Evolutionary conservation across 1,140 invertebrate species (phyloP).

Genomic region (Epicauta chinensis): DNA sequence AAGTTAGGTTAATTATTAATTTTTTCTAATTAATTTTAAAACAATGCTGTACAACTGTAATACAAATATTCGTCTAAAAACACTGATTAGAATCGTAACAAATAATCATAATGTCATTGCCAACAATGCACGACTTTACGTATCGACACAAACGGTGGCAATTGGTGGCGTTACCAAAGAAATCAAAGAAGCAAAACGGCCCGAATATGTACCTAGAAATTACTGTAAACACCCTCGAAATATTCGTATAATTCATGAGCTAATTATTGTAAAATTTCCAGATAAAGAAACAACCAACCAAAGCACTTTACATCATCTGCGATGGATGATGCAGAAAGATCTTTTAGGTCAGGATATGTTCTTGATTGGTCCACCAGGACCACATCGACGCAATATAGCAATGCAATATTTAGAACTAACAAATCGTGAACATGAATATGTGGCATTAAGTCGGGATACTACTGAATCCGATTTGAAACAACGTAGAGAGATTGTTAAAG

Average conservation of each 20-base stretch:
- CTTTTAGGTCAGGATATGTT: slow-evolving; percentile 91
- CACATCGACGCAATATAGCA: slow-evolving; percentile 63
- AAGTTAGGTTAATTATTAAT: not conserved
- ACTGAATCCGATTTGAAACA: slow-evolving; percentile 97
- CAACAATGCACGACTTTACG: slow-evolving; percentile 42
- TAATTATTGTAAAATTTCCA: slow-evolving; percentile 9
- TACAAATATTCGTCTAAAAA: slow-evolving; percentile 20
- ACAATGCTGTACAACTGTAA: slow-evolving; percentile 18
- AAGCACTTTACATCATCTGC: slow-evolving; percentile 70
- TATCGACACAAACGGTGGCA: slow-evolving; percentile 51
- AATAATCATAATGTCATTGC: slow-evolving; percentile 9
- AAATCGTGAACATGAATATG: slow-evolving; percentile 85
- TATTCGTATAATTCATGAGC: too few relatives aligned
- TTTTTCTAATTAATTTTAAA: not conserved
- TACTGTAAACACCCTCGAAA: slow-evolving; percentile 60
- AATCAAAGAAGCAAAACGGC: slow-evolving; percentile 56
- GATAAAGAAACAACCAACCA: slow-evolving; percentile 49
- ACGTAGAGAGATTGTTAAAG: slow-evolving; percentile 80
- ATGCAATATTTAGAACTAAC: slow-evolving; percentile 86
- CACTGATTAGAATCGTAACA: slow-evolving; percentile 21
- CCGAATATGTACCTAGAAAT: slow-evolving; percentile 76
- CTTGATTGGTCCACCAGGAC: slow-evolving; percentile 84
- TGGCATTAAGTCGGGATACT: slow-evolving; percentile 89
- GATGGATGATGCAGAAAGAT: slow-evolving; percentile 96
- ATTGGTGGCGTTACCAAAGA: slow-evolving; percentile 71